Percentiles rank a stretch among this genome's conserved stretches.
These are phyloP conservation scores for Ypsolopha sequella DNA, from an alignment of 2,888 invertebrate species.

Conservation along the genomic window DNA sequence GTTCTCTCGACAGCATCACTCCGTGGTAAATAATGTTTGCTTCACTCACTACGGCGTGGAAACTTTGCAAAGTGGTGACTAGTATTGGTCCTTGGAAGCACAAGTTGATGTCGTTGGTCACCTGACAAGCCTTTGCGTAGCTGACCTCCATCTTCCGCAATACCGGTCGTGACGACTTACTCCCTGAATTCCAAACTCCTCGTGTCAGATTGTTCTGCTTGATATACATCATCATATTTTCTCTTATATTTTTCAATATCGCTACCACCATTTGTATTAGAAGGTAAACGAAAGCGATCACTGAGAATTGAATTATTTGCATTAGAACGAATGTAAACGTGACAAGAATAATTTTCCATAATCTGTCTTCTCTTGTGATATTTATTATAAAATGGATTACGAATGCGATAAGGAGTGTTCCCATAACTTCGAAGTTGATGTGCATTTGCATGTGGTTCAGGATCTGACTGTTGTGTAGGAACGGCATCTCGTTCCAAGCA, in stretches of 20 bases:
- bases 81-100: constrained; percentile 42
- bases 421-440: constrained; percentile 20
- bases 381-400: constrained; percentile 31
- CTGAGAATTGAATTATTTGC: constrained; percentile 40
- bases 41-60: constrained; percentile 47
- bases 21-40: constrained; percentile 47
- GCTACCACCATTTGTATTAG: constrained; percentile 31
- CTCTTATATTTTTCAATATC: constrained; percentile 28
- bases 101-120: constrained; percentile 32
- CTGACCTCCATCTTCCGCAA: constrained; percentile 22
- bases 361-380: constrained; percentile 27
- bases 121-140: constrained; percentile 31
- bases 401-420: constrained; percentile 17
- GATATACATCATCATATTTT: neutral
- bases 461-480: constrained; percentile 16
- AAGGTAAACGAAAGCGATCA: constrained; percentile 31
- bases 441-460: constrained; percentile 23
- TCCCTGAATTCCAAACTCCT: neutral
- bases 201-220: neutral
- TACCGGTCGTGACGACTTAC: too few relatives aligned
- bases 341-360: constrained; percentile 39
- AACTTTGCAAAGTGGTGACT: constrained; percentile 37
- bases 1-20: constrained; percentile 18
- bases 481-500: constrained; percentile 22
- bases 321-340: constrained; percentile 33